Evolutionary conservation across 2,888 invertebrate species (phyloP).

Genomic region (Trichogramma evanescens): DNA sequence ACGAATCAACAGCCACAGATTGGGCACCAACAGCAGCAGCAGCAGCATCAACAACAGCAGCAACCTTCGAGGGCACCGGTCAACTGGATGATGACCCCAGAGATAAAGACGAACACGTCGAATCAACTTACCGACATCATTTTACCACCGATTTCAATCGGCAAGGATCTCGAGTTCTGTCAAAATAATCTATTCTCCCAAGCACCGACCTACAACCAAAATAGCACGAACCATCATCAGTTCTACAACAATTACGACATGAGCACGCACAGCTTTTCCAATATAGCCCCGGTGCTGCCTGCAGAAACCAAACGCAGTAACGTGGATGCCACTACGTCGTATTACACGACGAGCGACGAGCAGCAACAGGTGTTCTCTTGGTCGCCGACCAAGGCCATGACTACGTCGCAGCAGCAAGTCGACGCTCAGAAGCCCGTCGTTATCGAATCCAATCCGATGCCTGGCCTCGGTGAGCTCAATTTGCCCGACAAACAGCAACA

Average conservation of each 20-base stretch:
- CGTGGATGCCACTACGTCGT: constrained; percentile 22
- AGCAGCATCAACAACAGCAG: constrained; percentile 36
- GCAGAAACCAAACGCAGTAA: constrained; percentile 36
- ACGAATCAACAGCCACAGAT: constrained; percentile 16
- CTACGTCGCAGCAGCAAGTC: constrained; percentile 44
- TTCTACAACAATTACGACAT: constrained; percentile 45
- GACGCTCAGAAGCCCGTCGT: constrained; percentile 37
- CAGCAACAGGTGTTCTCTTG: constrained; percentile 53
- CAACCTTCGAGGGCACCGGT: constrained; percentile 48
- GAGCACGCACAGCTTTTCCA: constrained; percentile 38
- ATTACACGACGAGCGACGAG: constrained; percentile 32
- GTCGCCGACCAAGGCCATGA: constrained; percentile 52
- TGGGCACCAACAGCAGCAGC: constrained; percentile 28
- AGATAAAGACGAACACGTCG: constrained; percentile 43
- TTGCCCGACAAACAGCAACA: constrained; percentile 37
- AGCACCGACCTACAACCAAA: constrained; percentile 40
- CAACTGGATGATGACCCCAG: constrained; percentile 60
- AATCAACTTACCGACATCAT: constrained; percentile 45
- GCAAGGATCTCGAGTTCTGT: constrained; percentile 45
- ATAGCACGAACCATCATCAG: constrained; percentile 39
- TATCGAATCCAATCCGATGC: constrained; percentile 50
- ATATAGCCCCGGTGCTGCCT: constrained; percentile 36
- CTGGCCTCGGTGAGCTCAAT: constrained; percentile 56
- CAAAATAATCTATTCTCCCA: constrained; percentile 44
- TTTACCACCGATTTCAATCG: constrained; percentile 46